Conservation (phyloP, 2,888 invertebrate species). For the Drosophila mulleri region DNA sequence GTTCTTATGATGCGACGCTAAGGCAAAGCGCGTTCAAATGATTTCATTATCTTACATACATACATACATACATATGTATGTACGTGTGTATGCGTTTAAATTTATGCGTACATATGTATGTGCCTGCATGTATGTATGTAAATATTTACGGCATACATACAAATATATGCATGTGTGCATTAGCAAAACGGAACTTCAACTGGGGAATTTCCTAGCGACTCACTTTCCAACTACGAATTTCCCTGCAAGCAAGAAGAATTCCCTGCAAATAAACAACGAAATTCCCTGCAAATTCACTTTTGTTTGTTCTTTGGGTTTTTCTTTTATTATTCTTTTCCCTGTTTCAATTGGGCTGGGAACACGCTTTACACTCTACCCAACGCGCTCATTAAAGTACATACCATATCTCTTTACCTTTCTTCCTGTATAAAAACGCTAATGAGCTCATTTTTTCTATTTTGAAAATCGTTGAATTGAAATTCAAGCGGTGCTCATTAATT, state of each 20-base stretch:
- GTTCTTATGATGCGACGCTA: conserved; percentile 39
- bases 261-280: conserved; percentile 26
- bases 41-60: conserved; percentile 68
- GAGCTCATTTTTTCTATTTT: conserved; percentile 19
- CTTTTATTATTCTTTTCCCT: not conserved
- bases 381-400: not conserved
- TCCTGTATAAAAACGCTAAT: conserved; percentile 25
- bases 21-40: conserved; percentile 55
- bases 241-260: conserved; percentile 22
- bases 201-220: conserved; percentile 50
- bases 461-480: conserved; percentile 12
- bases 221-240: conserved; percentile 9
- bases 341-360: conserved; percentile 14
- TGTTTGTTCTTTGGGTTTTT: not conserved
- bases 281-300: conserved; percentile 18
- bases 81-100: not conserved
- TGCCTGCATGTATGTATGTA: not conserved
- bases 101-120: not conserved
- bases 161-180: not conserved
- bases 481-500: conserved; percentile 19
- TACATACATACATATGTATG: not conserved
- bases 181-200: conserved; percentile 3
- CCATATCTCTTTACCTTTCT: not conserved
- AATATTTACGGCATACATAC: not conserved
- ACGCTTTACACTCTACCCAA: conserved; percentile 20